Base-by-base conservation (phyloP, 2,888 invertebrate genomes). In the Pinctada fucata region DNA sequence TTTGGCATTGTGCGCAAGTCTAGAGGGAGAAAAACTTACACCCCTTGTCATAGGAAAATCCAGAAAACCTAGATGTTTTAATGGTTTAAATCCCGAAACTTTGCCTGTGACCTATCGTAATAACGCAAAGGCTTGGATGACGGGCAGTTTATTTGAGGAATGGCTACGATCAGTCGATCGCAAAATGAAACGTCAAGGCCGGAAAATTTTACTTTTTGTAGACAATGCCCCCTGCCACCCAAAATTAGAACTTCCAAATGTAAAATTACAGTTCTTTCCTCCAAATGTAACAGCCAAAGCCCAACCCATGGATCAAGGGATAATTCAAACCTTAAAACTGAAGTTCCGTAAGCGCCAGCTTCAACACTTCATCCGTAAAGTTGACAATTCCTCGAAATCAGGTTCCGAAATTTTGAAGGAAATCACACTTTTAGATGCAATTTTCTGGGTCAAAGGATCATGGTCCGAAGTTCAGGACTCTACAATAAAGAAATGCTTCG, bases 81-180 rank as follows among this genome's bases (percentile, higher is more conserved):
- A 51, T 10, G 48, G 8, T 45, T 68, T 82, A 3, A 63, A 74
- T 5, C 4, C 68, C 5, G 48, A 73, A 16, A 78, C 67, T 3
- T 74, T 84, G 8, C 80, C 80, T 0, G 82, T 81, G 0, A 48
- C 45, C 4, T 84, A 84, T 64, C 48, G 80, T 3, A 52, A 65
- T 13, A 84, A 84, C 72, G 73, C 74, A 45, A 81, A 79, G 49
- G 81, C 80, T 1, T 84, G 81, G 82, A 82, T 83, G 84, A 66
- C 58, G 13, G 51, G 71, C 48, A 16, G 13, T 0, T 10, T 81
- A 0, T 73, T 82, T 66, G 80, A 79, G 72, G 81, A 80, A 47
- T 82, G 80, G 81, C 16, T 80, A 10, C 8, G 2, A 52, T 52
- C 3, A 16, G 51, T 71, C 5, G 45, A 71, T 49, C 3, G 52